phyloP scores from a whole-genome alignment of 2,113 vertebrate genomes.

The Numida meleagris region DNA sequence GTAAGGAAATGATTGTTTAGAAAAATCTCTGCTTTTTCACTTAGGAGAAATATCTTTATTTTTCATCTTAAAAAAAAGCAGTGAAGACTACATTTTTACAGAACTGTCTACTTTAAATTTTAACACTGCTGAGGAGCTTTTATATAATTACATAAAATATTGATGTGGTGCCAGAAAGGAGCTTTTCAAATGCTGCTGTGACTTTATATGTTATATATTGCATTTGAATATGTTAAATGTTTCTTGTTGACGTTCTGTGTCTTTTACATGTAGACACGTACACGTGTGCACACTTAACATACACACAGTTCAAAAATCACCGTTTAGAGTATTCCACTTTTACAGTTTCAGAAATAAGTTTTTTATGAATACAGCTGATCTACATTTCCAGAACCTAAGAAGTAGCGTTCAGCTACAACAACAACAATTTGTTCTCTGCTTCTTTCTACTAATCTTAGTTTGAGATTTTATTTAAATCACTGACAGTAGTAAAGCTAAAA shows the following conservation, averaged over 20 bases:
- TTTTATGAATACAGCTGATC: neutral
- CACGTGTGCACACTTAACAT: fast-evolving
- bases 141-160: slow-evolving; percentile 56
- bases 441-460: slow-evolving; percentile 13
- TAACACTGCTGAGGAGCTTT: slow-evolving; percentile 37
- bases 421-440: neutral
- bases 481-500: neutral
- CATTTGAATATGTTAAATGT: neutral
- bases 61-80: neutral
- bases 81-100: neutral
- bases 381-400: slow-evolving; percentile 28
- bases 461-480: neutral
- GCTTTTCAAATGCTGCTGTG: slow-evolving; percentile 17
- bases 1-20: neutral
- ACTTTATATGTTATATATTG: neutral
- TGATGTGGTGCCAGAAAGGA: neutral
- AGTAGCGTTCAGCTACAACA: neutral
- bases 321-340: neutral
- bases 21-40: neutral
- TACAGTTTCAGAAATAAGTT: neutral
- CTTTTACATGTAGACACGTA: neutral
- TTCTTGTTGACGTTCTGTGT: neutral
- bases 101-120: slow-evolving; percentile 26
- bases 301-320: neutral
- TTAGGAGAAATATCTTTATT: neutral